Evolutionary conservation across 2,888 invertebrate species (phyloP), one percentile per base, ranked within the genome.

Genomic region (Spialia ferax): DNA sequence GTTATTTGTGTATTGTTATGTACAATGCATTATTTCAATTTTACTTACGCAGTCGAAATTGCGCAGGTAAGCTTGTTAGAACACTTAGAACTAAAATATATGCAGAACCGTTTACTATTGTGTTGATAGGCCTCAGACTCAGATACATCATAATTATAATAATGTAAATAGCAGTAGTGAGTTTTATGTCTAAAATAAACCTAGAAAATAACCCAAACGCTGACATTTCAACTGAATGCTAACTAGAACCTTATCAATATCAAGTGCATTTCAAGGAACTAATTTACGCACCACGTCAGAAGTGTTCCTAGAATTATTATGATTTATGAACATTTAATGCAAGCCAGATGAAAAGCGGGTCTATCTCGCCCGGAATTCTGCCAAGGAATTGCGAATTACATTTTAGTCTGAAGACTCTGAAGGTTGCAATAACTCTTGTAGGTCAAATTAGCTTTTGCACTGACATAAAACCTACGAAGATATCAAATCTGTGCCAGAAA

Each of bases 241-340:
- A 45, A 59, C 15, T 38, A 48, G n/a, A 32, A 52, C 6, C 42
- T 56, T 29, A 63, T n/a, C n/a, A n/a, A n/a, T n/a, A n/a, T n/a
- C n/a, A n/a, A n/a, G n/a, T n/a, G n/a, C n/a, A n/a, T n/a, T n/a
- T 45, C 29, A 11, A 32, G 54, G 23, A n/a, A 20, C 55, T 29
- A 42, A 55, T 63, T 45, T 20, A 55, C 63, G 38, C 15, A n/a
- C 18, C 11, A 29, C 10, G 23, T 29, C 13, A 15, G 60, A 29
- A 13, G 22, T n/a, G 52, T 42, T 42, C 8, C 23, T 55, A 32
- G 29, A 29, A 56, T 57, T 57, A 64, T 64, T 35, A 57, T 64
- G 56, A 57, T 64, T 64, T 64, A 64, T 64, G 57, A 57, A 48
- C 64, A 50, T 64, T 64, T 64, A 64, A 48, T 56, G 10, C 57